A percentile compares a stretch with the other conserved stretches of the same genome.
Evolutionary conservation across 2,797 vertebrate genomes (phyloP).

Genomic region (Crocidura indochinensis): DNA sequence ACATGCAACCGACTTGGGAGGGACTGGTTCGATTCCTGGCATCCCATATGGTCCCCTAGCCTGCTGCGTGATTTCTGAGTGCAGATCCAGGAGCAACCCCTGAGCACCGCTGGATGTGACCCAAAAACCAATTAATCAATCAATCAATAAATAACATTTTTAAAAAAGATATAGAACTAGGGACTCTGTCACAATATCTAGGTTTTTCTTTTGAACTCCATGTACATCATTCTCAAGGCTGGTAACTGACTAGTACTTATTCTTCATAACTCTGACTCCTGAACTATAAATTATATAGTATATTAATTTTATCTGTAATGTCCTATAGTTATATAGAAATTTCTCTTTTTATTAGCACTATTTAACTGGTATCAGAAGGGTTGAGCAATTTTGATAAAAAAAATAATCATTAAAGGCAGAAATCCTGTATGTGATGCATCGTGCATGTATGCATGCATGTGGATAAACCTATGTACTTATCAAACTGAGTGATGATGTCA

Average conservation of each 20-base stretch:
- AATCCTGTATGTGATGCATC: not conserved
- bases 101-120: no score
- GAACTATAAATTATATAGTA: not conserved
- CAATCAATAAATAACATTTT: no score
- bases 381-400: slow-evolving; percentile 3
- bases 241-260: not conserved
- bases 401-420: not conserved
- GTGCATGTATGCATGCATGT: no score
- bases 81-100: no score
- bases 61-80: no score
- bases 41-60: no score
- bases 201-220: not conserved
- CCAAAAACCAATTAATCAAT: no score
- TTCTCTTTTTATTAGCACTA: not conserved
- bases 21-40: no score
- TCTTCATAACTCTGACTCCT: slow-evolving; percentile 11
- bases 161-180: no score
- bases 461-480: not conserved
- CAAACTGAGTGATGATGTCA: not conserved
- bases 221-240: not conserved
- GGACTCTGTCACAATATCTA: not conserved
- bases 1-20: no score
- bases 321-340: slow-evolving; percentile 3
- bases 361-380: not conserved
- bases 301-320: slow-evolving; percentile 2